Conservation (phyloP, 37 sponge, comb jelly and placozoan genomes). For the Petrosia ficiformis region DNA sequence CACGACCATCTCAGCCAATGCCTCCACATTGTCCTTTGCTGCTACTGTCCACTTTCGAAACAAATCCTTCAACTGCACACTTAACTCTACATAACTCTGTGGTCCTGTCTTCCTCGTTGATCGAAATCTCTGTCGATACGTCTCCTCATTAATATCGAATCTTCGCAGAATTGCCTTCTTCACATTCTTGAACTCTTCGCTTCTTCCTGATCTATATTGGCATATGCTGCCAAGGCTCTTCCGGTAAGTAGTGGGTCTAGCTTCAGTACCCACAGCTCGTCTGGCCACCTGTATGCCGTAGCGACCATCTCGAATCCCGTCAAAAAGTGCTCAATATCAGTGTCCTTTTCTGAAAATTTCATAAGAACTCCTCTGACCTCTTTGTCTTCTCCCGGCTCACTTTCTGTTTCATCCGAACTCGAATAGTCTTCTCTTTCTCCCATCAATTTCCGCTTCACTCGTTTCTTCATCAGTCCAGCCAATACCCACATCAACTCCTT, state of each 20-base stretch:
- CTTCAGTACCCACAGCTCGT: not conserved
- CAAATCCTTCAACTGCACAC: too few relatives aligned
- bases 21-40: conserved; percentile 8
- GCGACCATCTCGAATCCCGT: not conserved
- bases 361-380: not conserved
- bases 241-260: not conserved
- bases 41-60: too few relatives aligned
- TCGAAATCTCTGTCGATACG: too few relatives aligned
- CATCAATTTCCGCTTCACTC: not conserved
- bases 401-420: not conserved
- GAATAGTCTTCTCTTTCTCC: not conserved
- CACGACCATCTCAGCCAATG: conserved; percentile 23
- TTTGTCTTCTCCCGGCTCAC: not conserved
- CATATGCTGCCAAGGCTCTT: too few relatives aligned
- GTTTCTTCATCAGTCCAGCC: not conserved
- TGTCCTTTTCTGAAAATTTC: not conserved
- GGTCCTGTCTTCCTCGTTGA: conserved; percentile 19
- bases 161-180: not conserved
- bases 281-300: not conserved
- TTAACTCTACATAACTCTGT: too few relatives aligned
- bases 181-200: not conserved
- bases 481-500: not conserved
- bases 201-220: too few relatives aligned
- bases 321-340: not conserved
- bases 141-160: conserved; percentile 20